phyloP scores from a whole-genome alignment of 2,888 invertebrate genomes.

The Eledona agricola region DNA sequence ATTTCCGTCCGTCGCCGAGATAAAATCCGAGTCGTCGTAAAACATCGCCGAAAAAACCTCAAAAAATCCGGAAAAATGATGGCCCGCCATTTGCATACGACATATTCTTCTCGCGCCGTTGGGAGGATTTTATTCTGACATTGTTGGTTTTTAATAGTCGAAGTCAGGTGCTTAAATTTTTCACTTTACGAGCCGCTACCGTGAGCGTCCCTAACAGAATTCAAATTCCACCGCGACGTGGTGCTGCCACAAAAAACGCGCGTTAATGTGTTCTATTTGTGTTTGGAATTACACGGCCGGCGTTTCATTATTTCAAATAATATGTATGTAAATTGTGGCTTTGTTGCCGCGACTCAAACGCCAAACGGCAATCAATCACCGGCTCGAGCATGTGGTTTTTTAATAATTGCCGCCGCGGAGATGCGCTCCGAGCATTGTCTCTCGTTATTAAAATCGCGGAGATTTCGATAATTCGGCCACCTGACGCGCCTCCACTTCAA shows the following conservation, averaged over 20 bases:
- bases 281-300: conserved; percentile 30
- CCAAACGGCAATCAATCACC: conserved; percentile 35
- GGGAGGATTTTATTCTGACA: conserved; percentile 40
- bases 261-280: conserved; percentile 37
- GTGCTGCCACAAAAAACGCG: conserved; percentile 11
- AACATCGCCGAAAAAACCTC: conserved; percentile 33
- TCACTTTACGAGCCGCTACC: conserved; percentile 34
- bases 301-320: conserved; percentile 35
- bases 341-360: conserved; percentile 24
- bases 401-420: conserved; percentile 17
- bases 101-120: conserved; percentile 37
- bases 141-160: conserved; percentile 41
- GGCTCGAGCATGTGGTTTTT: conserved; percentile 12
- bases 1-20: conserved; percentile 33
- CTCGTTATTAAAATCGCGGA: neutral
- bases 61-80: too few relatives aligned
- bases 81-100: conserved; percentile 40
- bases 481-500: conserved; percentile 24
- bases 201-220: conserved; percentile 7
- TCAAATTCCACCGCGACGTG: neutral
- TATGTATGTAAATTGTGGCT: conserved; percentile 38
- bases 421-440: conserved; percentile 9
- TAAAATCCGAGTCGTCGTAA: conserved; percentile 37
- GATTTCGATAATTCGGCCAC: conserved; percentile 21
- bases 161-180: conserved; percentile 35